These are phyloP conservation scores for Oreochromis mossambicus DNA, from an alignment of 2,797 vertebrate species.

Conservation along the genomic window DNA sequence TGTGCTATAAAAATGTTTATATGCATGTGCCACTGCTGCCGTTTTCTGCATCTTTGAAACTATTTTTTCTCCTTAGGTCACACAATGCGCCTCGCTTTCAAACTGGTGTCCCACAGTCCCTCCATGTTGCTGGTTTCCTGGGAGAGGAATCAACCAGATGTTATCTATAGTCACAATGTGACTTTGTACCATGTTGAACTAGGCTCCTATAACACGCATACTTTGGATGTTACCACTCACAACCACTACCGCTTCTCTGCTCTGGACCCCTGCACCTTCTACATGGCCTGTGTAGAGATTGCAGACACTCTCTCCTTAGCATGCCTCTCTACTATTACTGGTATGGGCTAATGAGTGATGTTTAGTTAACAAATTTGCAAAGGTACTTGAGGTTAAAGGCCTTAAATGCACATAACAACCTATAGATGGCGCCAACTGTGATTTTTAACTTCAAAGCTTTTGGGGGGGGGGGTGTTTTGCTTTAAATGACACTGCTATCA, in stretches of 20 bases:
- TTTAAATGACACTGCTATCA: not conserved
- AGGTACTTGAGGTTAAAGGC: not conserved
- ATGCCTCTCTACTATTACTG: conserved; percentile 62
- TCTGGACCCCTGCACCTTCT: conserved; percentile 58
- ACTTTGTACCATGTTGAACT: conserved; percentile 40
- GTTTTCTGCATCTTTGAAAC: not conserved
- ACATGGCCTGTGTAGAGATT: conserved; percentile 57
- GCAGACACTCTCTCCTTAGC: conserved; percentile 22
- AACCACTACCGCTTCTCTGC: conserved; percentile 49
- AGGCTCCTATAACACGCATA: not conserved
- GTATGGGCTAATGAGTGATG: conserved; percentile 4
- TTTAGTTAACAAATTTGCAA: not conserved
- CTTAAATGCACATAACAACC: not conserved
- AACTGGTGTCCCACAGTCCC: conserved; percentile 40
- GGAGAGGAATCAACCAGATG: not conserved
- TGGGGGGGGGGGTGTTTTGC: accelerated
- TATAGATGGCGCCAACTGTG: not conserved
- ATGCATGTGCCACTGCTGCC: not conserved
- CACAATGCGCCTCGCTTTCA: conserved; percentile 37
- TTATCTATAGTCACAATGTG: not conserved
- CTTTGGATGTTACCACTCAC: not conserved
- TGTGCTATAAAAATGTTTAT: not conserved
- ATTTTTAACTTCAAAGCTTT: not conserved
- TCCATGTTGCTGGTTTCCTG: conserved; percentile 61
- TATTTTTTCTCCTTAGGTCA: conserved; percentile 42